Evolutionary conservation across 1,140 invertebrate genomes (phyloP), one percentile per base, ranked within the genome.

Genomic region (Brachystomella parvula): DNA sequence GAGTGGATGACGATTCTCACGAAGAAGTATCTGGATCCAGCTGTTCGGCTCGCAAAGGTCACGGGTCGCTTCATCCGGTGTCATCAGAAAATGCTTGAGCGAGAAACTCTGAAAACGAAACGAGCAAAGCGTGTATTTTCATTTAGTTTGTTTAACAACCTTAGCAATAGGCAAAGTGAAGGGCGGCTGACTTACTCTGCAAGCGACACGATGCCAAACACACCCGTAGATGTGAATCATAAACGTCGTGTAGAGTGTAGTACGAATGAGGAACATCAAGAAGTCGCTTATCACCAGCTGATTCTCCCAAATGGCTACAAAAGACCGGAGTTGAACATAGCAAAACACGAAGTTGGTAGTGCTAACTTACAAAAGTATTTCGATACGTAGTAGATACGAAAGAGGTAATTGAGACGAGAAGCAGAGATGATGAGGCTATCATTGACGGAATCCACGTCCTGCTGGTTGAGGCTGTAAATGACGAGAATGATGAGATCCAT

Each of bases 201-300:
- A 73, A n/a, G 71, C 71, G 3, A 67, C 17, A 17, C 68, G 59
- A 44, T 73, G 71, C 57, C 66, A 70, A 12, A 70, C 17, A 31
- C 68, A 73, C 2, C 63, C 68, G 56, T 64, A 68, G 6, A 66
- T 57, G 33, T 73, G 68, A 29, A 70, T n/a, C 9, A 73, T 29
- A 17, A 68, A 68, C 26, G 49, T n/a, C 2, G 29, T 39, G 31
- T 62, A 68, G 21, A 70, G n/a, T 6, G 59, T 6, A 2, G 47
- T 62, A 31, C 68, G 63, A 1, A 72, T 17, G 17, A 69, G n/a
- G 30, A 70, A 72, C 61, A 67, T 70, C 26, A 30, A 2, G 31
- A 70, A 68, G 56, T 72, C 68, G 0, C 67, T 67, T 26, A 57
- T 19, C 24, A 63, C n/a, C 29, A 68, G 58, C 30, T 66, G 31